phyloP scores from a whole-genome alignment of 2,888 invertebrate genomes.

The Entomobrya multifasciata region DNA sequence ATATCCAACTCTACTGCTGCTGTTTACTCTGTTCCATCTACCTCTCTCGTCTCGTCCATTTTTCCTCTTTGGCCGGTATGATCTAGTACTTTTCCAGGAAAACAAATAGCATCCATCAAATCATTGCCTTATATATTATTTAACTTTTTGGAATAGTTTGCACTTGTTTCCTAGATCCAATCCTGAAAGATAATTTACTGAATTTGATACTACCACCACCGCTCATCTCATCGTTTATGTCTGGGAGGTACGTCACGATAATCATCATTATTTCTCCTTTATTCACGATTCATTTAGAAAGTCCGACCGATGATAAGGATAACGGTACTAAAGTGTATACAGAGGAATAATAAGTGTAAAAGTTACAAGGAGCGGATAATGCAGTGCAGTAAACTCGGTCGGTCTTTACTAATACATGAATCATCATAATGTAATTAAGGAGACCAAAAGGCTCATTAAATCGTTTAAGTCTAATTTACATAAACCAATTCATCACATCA shows the following conservation, averaged over 20 bases:
- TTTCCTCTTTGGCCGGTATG: no score
- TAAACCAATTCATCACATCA: conserved; percentile 51
- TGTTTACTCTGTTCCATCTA: not conserved
- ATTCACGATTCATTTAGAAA: not conserved
- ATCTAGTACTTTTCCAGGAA: not conserved
- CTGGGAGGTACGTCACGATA: not conserved
- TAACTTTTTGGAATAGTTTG: no score
- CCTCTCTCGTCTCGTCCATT: no score
- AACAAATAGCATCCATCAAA: conserved; percentile 38
- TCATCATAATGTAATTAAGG: conserved; percentile 62
- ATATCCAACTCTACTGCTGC: not conserved
- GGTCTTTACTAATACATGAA: conserved; percentile 26
- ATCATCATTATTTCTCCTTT: not conserved
- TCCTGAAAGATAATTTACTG: no score
- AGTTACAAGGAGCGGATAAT: no score
- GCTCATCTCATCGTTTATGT: not conserved
- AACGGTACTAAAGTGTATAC: not conserved
- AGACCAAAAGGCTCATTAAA: conserved; percentile 54
- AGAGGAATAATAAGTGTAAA: no score
- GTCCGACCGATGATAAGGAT: no score
- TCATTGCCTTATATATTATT: no score
- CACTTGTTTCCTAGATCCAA: no score
- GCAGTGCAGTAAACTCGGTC: no score
- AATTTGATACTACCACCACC: no score
- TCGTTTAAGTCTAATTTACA: conserved; percentile 60